Percentiles rank a stretch among this genome's conserved stretches.
Evolutionary conservation across 1,140 invertebrate genomes (phyloP).

Genomic region (Lamellibrachia luymesi): DNA sequence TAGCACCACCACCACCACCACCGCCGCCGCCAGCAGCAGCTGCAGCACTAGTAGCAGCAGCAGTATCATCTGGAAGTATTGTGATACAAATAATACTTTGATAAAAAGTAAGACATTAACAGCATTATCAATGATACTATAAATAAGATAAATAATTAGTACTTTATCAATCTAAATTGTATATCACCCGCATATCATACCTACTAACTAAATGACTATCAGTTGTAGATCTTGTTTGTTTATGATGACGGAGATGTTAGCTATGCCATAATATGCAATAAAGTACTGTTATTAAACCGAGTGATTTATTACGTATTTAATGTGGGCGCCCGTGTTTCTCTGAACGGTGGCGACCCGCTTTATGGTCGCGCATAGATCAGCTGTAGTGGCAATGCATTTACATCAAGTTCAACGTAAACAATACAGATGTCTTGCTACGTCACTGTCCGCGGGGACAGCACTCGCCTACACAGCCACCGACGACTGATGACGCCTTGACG

Average conservation of each 20-base stretch:
- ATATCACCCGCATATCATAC: neutral
- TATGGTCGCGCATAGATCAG: neutral
- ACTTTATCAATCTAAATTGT: neutral
- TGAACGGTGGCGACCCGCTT: neutral
- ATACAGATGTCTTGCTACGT: neutral
- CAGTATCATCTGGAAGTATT: neutral
- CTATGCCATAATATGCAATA: neutral
- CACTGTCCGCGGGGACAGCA: neutral
- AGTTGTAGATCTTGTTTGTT: neutral
- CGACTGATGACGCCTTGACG: too few species aligned
- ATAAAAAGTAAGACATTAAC: neutral
- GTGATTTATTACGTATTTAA: neutral
- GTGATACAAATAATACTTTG: neutral
- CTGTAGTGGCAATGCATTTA: neutral
- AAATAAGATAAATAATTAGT: neutral
- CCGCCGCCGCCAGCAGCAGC: too few species aligned
- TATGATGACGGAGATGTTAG: neutral
- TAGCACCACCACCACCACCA: too few species aligned
- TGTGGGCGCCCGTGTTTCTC: neutral
- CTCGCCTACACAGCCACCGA: neutral
- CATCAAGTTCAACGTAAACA: neutral
- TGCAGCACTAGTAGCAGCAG: too few species aligned
- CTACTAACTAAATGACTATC: neutral
- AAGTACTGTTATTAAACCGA: neutral
- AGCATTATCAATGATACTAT: neutral